Evolutionary conservation across 1,140 invertebrate species (phyloP).

Genomic region (Lepeophtheirus salmonis): DNA sequence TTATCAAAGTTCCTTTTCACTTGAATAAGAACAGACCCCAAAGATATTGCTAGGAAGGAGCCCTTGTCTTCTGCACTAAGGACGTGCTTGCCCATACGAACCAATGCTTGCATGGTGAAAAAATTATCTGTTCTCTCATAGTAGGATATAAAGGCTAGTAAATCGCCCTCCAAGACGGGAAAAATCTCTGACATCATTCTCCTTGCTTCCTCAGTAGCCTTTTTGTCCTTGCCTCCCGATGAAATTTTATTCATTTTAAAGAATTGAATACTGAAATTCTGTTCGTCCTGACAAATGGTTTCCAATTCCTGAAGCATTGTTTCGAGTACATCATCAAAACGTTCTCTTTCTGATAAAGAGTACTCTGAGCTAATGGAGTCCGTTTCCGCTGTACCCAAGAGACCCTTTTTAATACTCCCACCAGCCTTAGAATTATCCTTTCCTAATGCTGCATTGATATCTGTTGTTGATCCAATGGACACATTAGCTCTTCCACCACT

Average conservation of each 20-base stretch:
- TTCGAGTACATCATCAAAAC: constrained; percentile 52
- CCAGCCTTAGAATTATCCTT: constrained; percentile 13
- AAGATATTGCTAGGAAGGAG: constrained; percentile 72
- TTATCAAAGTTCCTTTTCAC: constrained; percentile 88
- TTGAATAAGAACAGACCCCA: constrained; percentile 65
- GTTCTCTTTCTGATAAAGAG: constrained; percentile 25
- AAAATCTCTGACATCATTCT: constrained; percentile 73
- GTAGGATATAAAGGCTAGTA: constrained; percentile 43
- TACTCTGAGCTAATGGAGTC: constrained; percentile 18
- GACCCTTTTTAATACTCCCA: neutral
- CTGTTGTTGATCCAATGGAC: neutral
- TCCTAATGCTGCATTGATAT: neutral
- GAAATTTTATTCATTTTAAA: constrained; percentile 55
- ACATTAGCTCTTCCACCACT: constrained; percentile 18
- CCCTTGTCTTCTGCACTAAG: constrained; percentile 74
- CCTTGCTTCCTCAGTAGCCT: constrained; percentile 40
- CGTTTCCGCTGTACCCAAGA: neutral
- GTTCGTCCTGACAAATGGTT: constrained; percentile 76
- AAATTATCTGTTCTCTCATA: constrained; percentile 11
- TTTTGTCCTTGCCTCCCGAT: constrained; percentile 16
- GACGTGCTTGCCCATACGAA: constrained; percentile 68
- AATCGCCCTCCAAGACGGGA: constrained; percentile 58
- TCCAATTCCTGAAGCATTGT: constrained; percentile 68
- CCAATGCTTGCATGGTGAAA: constrained; percentile 52
- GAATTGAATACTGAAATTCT: constrained; percentile 84